Evolutionary conservation across 2,888 invertebrate genomes (phyloP).

Genomic region (Rosalia funebris): DNA sequence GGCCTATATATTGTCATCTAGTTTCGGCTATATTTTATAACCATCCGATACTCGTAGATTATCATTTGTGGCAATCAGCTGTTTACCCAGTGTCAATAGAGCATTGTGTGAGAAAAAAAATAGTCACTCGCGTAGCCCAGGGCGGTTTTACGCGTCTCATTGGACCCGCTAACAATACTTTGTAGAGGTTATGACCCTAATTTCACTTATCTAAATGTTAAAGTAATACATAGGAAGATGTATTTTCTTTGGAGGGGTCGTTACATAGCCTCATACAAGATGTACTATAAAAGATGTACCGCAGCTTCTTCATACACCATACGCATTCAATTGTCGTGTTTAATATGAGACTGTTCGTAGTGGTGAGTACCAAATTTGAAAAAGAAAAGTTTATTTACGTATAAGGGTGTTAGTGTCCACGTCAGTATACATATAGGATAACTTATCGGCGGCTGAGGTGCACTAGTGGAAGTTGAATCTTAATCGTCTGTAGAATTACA

Average conservation of each 20-base stretch:
- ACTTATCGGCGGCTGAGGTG: neutral
- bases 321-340: conserved; percentile 52
- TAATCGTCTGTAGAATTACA: neutral
- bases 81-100: conserved; percentile 26
- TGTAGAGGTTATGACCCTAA: conserved; percentile 61
- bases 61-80: conserved; percentile 8
- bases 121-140: conserved; percentile 5
- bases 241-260: conserved; percentile 54
- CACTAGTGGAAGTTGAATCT: too few relatives aligned
- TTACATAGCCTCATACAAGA: conserved; percentile 49
- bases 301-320: conserved; percentile 46
- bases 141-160: conserved; percentile 24
- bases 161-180: conserved; percentile 28
- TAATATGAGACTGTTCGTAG: conserved; percentile 57
- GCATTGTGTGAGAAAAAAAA: conserved; percentile 17
- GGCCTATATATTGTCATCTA: neutral
- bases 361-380: conserved; percentile 51
- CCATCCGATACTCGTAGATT: neutral
- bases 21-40: conserved; percentile 7
- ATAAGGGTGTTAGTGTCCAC: conserved; percentile 25
- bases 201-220: conserved; percentile 62
- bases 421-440: neutral
- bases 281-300: conserved; percentile 55
- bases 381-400: neutral
- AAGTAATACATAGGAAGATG: conserved; percentile 55